Conservation (phyloP, 2,113 vertebrate species). For the Dipodomys stephensi region DNA sequence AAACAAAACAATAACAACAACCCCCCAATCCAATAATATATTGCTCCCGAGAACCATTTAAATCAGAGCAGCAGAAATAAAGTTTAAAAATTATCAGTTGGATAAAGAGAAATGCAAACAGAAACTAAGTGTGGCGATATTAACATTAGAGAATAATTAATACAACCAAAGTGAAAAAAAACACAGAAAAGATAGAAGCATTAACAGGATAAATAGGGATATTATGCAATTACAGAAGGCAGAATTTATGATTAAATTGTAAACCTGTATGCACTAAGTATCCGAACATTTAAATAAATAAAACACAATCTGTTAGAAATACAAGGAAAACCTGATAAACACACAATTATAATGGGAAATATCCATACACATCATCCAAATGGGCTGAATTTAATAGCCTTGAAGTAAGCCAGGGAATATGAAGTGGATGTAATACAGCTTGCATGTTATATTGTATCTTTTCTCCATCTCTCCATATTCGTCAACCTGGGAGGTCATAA, state of each 20-base stretch:
- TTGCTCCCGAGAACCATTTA: slow-evolving; percentile 19
- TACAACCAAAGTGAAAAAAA: slow-evolving; percentile 28
- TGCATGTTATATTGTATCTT: not conserved
- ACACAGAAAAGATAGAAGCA: slow-evolving; percentile 14
- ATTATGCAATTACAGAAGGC: slow-evolving; percentile 48
- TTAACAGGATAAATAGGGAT: slow-evolving; percentile 58
- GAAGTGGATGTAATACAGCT: slow-evolving; percentile 9
- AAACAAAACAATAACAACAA: no score
- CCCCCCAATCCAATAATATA: not conserved
- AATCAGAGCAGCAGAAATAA: slow-evolving; percentile 31
- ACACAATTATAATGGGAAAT: slow-evolving; percentile 17
- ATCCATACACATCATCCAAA: slow-evolving; percentile 46
- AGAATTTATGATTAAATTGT: slow-evolving; percentile 61
- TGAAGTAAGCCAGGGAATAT: slow-evolving; percentile 12
- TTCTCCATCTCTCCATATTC: not conserved
- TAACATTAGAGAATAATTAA: slow-evolving; percentile 45
- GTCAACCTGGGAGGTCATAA: not conserved
- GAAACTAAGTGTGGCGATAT: not conserved
- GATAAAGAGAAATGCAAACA: slow-evolving; percentile 1
- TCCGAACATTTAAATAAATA: slow-evolving; percentile 49
- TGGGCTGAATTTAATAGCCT: slow-evolving; percentile 9
- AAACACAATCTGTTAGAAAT: slow-evolving; percentile 36
- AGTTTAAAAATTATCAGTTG: not conserved
- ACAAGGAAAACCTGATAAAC: slow-evolving; percentile 39
- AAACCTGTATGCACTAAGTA: slow-evolving; percentile 4